Evolutionary conservation across 2,113 vertebrate genomes (phyloP).

Genomic region (Mungos mungo): DNA sequence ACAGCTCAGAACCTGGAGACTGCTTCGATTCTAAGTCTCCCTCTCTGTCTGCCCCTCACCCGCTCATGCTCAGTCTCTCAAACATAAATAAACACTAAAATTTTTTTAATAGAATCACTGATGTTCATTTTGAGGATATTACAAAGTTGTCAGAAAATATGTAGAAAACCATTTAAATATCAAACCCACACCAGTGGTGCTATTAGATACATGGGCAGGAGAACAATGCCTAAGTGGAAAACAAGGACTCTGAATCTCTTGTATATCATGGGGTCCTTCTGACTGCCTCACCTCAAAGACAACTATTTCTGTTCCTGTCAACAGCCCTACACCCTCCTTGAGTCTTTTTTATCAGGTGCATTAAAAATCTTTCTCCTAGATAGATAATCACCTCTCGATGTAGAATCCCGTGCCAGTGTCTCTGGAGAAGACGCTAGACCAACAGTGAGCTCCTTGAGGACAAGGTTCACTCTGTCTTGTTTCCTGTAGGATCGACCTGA

Average conservation of each 20-base stretch:
- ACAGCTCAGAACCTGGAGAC: too few species aligned
- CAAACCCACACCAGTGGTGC: not conserved
- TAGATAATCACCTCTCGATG: not conserved
- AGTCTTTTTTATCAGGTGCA: not conserved
- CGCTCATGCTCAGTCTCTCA: too few species aligned
- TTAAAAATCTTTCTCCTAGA: not conserved
- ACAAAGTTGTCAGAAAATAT: not conserved
- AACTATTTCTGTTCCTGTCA: not conserved
- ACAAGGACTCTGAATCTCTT: not conserved
- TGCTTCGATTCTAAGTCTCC: too few species aligned
- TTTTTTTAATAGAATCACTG: not conserved
- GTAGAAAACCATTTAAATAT: not conserved
- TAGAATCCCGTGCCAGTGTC: not conserved
- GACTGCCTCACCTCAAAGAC: not conserved
- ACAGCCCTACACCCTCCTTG: not conserved
- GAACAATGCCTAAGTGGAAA: fast-evolving
- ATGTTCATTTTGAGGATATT: not conserved
- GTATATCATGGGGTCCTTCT: not conserved
- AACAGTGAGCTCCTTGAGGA: not conserved
- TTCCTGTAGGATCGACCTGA: not conserved
- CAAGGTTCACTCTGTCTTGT: not conserved
- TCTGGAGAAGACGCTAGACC: not conserved
- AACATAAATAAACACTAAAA: too few species aligned
- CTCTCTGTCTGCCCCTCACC: too few species aligned
- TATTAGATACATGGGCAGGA: not conserved